These are phyloP conservation scores for Lucifuga dentata DNA, from an alignment of 2,113 vertebrate genomes.

Conservation along the genomic window DNA sequence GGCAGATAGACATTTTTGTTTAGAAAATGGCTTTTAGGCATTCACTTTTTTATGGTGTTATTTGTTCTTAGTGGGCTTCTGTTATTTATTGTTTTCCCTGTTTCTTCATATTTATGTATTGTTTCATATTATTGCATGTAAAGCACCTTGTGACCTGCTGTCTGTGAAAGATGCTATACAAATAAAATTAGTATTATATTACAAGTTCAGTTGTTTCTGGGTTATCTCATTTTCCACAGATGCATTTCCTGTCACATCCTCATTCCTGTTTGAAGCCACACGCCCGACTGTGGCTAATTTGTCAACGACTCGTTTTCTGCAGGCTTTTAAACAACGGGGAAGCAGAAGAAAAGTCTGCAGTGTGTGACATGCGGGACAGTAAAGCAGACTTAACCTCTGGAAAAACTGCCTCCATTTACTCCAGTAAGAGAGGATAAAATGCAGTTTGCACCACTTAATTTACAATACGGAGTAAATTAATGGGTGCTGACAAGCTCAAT, in stretches of 20 bases:
- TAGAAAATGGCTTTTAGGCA: no score
- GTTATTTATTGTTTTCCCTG: no score
- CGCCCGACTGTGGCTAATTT: constrained; percentile 48
- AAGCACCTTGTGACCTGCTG: no score
- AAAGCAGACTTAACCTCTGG: constrained; percentile 49
- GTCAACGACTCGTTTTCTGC: constrained; percentile 53
- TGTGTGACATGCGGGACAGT: constrained; percentile 42
- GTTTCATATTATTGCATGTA: no score
- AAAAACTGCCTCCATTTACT: constrained; percentile 52
- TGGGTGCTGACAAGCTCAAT: constrained; percentile 70
- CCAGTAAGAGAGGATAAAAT: constrained; percentile 48
- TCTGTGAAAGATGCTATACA: no score
- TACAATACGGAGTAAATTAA: constrained; percentile 70
- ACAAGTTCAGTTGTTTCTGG: no score
- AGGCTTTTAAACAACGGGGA: constrained; percentile 51
- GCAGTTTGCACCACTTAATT: constrained; percentile 54
- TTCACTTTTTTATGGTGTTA: no score
- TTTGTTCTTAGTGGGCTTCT: no score
- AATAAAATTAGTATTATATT: no score
- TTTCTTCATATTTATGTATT: no score
- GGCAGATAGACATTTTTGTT: no score
- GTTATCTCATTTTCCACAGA: neutral
- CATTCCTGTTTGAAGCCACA: constrained; percentile 21
- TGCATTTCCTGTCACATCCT: constrained; percentile 21
- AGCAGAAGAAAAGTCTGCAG: constrained; percentile 51